Base-by-base conservation (phyloP, 1,140 invertebrate genomes). In the Philotrypesis tridentata region DNA sequence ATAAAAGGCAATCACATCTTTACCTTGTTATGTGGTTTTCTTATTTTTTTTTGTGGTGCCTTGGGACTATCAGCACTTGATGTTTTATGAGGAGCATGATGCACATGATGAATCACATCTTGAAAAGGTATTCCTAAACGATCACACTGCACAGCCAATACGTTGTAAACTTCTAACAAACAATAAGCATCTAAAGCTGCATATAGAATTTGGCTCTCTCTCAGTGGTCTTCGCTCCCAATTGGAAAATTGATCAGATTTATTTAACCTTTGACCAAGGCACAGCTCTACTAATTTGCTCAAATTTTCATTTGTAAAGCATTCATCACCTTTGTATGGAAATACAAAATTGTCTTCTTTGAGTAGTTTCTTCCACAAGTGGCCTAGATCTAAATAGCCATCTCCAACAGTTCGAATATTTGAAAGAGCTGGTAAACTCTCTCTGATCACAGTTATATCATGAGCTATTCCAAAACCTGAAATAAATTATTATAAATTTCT, bases 161-260 rank as follows among this genome's bases (percentile, higher is more conserved):
- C 89, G 37, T 95, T 91, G 91, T 96, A 97, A 60, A 97, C 91
- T 91, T 97, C 93, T 79, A 97, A 85, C 17, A 97, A 91, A 85
- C 96, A 96, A 91, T 94, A 95, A 4, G 96, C 96, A 92, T 97
- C 96, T 33, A 97, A 87, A 37, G 96, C 96, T 94, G 96, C 97
- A 93, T 98, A 98, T 82, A 91, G 88, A 37, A 96, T 93, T 92
- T 98, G 97, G 77, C 93, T 93, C 61, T 93, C 88, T 79, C 96
- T 90, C 31, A 98, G 89, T 29, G 97, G 97, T 87, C 97, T 92
- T 82, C 94, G 92, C 87, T 97, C 96, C 97, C 97, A 98, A 91
- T 97, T 95, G 0, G 96, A 97, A 92, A 97, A 96, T 85, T 97
- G 96, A 89, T 97, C 96, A 7, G 93, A 92, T 90, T 98, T 98